These are phyloP conservation scores for Chromobotia macracanthus DNA, from an alignment of 2,797 vertebrate genomes.

Conservation along the genomic window DNA sequence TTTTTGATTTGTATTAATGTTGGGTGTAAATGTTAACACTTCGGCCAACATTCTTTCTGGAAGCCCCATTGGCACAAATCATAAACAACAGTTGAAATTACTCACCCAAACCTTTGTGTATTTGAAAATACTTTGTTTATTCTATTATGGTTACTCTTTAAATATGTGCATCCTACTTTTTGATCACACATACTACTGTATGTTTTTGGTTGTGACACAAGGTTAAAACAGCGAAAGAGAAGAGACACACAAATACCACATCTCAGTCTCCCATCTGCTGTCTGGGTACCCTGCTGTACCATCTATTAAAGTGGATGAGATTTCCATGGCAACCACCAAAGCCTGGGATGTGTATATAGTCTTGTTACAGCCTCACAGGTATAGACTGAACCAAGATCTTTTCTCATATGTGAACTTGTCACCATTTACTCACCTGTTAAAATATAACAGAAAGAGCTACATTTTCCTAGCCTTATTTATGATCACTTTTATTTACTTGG, in stretches of 20 bases:
- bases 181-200: constrained; percentile 16
- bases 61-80: too few species aligned
- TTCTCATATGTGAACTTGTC: neutral
- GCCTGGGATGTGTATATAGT: constrained; percentile 17
- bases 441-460: too few species aligned
- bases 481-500: too few species aligned
- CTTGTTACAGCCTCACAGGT: neutral
- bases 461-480: too few species aligned
- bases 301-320: constrained; percentile 30
- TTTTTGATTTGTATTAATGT: neutral
- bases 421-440: neutral
- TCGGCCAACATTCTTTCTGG: neutral
- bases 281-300: constrained; percentile 45
- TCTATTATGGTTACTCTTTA: too few species aligned
- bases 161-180: too few species aligned
- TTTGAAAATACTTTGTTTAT: too few species aligned
- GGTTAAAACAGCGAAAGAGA: constrained; percentile 26
- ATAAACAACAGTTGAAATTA: too few species aligned
- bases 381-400: neutral
- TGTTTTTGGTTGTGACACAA: constrained; percentile 33
- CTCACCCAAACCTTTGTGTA: too few species aligned
- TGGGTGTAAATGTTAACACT: neutral
- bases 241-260: constrained; percentile 23
- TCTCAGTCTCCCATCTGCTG: constrained; percentile 57
- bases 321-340: constrained; percentile 50